Base-by-base conservation (phyloP, 2,113 vertebrate species). In the Lates calcarifer region DNA sequence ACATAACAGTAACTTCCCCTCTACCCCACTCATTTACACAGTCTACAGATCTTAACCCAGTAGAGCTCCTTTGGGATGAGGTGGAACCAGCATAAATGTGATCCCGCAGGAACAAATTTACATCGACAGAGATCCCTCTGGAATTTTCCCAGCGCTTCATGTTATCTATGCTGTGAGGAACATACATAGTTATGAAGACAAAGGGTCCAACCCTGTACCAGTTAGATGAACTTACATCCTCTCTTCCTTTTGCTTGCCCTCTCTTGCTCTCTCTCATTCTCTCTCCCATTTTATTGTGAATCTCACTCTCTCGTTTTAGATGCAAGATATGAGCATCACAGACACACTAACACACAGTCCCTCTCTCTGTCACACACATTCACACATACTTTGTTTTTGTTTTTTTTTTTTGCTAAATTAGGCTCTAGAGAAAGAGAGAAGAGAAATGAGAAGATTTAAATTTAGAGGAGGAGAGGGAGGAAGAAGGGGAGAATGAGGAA, bases 51-150 rank as follows among this genome's bases (percentile, higher is more conserved):
- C 66, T 55, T 24, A 45, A 64, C 15, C 49, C 2, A 41, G 67
- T 4, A 43, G 62, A 72, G n/a, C 35, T 45, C 41, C 43, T 61
- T 18, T 74, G 79, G 55, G 79, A 81, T 7, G 55, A 64, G 78
- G 55, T 62, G 56, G 56, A 62, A 81, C 28, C 61, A 67, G 43
- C 51, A 49, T 17, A 13, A 67, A 62, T 24, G 8, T 37, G n/a
- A 74, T 69, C 28, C 15, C 58, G 57, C 74, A 74, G 28, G 24
- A 75, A 65, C 51, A 79, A 12, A 77, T 82, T 79, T 55, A 17
- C 60, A 87, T 63, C 0, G 5, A 61, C 18, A 2, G 17, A 55
- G 31, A 28, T 53, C 74, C 74, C 56, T 39, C 39, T 18, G 39
- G 68, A 51, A 18, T 70, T 45, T 45, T 17, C 11, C 39, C 24